phyloP scores from a whole-genome alignment of 1,140 invertebrate genomes.

The Pachyrhynchus sulphureomaculatus region DNA sequence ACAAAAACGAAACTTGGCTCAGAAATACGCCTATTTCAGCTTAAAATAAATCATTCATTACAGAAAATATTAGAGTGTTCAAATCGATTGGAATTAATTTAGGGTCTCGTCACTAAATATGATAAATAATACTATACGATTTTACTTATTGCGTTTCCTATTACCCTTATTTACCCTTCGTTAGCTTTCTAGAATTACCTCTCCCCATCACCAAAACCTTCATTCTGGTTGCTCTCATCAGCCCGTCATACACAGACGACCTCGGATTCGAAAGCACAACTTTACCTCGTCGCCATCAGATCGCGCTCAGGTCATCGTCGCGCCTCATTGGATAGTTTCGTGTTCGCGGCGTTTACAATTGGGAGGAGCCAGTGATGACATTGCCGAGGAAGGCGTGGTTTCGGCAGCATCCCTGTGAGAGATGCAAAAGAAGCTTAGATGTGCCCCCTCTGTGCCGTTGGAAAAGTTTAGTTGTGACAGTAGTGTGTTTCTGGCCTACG shows the following conservation, averaged over 20 bases:
- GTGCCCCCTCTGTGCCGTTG: slow-evolving; percentile 34
- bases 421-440: slow-evolving; percentile 39
- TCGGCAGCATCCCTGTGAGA: slow-evolving; percentile 43
- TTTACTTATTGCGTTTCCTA: too few relatives aligned
- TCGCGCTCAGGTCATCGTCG: slow-evolving; percentile 2
- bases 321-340: slow-evolving; percentile 39
- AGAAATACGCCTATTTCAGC: too few relatives aligned
- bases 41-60: too few relatives aligned
- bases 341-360: slow-evolving; percentile 10
- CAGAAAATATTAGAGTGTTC: too few relatives aligned
- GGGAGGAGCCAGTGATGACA: slow-evolving; percentile 19
- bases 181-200: too few relatives aligned
- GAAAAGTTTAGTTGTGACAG: slow-evolving; percentile 29
- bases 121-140: too few relatives aligned
- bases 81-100: too few relatives aligned
- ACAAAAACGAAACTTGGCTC: too few relatives aligned
- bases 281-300: background rate
- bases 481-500: background rate
- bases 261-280: background rate
- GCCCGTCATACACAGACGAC: background rate
- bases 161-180: too few relatives aligned
- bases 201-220: too few relatives aligned
- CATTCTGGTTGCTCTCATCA: too few relatives aligned
- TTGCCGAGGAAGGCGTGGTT: slow-evolving; percentile 32
- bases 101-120: too few relatives aligned